Evolutionary conservation across 2,797 vertebrate species (phyloP).

Genomic region (Miichthys miiuy): DNA sequence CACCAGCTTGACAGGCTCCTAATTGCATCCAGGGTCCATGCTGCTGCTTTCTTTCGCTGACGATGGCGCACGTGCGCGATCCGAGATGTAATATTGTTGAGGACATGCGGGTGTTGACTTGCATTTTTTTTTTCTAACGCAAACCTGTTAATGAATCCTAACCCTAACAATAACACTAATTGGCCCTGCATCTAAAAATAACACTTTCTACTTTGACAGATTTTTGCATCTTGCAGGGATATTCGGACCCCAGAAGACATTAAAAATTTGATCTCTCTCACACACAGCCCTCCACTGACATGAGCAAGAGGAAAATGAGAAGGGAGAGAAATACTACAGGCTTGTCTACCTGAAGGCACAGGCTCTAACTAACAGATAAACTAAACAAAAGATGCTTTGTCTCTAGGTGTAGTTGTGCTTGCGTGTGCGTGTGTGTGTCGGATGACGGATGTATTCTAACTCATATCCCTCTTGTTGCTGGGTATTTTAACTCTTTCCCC

Average conservation of each 20-base stretch:
- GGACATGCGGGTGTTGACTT: constrained; percentile 38
- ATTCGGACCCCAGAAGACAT: constrained; percentile 25
- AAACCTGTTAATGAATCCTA: constrained; percentile 60
- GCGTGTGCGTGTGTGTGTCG: constrained; percentile 47
- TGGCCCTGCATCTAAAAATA: constrained; percentile 45
- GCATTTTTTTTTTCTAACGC: not conserved
- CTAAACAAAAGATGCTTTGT: constrained; percentile 60
- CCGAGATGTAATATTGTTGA: not conserved
- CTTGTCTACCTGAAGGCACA: constrained; percentile 41
- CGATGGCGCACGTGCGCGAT: constrained; percentile 1
- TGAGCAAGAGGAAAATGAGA: constrained; percentile 19
- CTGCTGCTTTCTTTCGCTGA: constrained; percentile 59
- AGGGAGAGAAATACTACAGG: constrained; percentile 34
- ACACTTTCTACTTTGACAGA: constrained; percentile 7
- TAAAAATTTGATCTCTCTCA: constrained; percentile 18
- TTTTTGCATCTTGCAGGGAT: constrained; percentile 24
- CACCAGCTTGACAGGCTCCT: constrained; percentile 78
- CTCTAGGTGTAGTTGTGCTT: constrained; percentile 16
- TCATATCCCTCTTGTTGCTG: constrained; percentile 15
- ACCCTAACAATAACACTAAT: constrained; percentile 48
- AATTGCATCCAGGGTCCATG: constrained; percentile 78
- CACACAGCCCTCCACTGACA: constrained; percentile 11
- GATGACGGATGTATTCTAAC: not conserved
- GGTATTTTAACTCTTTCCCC: constrained; percentile 31
- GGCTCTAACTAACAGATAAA: constrained; percentile 61